Evolutionary conservation across 2,113 vertebrate genomes (phyloP).

Genomic region (Alligator mississippiensis): DNA sequence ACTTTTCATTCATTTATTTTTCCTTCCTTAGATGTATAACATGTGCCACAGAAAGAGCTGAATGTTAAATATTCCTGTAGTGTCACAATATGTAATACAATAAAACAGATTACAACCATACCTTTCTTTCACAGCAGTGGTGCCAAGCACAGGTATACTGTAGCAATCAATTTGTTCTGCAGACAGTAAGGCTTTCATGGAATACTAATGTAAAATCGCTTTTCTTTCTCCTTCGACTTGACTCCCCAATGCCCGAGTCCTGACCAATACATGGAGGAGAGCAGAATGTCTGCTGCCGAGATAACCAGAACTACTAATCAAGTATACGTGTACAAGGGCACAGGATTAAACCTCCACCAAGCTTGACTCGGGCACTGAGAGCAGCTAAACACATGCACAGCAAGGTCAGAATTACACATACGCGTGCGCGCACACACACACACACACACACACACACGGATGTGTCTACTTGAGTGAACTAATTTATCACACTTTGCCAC

Average conservation of each 20-base stretch:
- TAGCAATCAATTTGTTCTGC: slow-evolving; percentile 98
- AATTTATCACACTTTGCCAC: slow-evolving; percentile 85
- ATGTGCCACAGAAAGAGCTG: slow-evolving; percentile 65
- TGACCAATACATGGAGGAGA: slow-evolving; percentile 89
- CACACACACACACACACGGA: slow-evolving; percentile 47
- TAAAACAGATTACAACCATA: slow-evolving; percentile 90
- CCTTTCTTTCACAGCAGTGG: slow-evolving; percentile 92
- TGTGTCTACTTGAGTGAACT: slow-evolving; percentile 76
- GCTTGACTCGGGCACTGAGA: slow-evolving; percentile 85
- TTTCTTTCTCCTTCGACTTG: slow-evolving; percentile 88
- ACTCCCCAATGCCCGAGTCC: slow-evolving; percentile 89
- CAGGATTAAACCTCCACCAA: slow-evolving; percentile 91
- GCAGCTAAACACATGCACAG: slow-evolving; percentile 80
- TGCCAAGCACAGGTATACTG: slow-evolving; percentile 96
- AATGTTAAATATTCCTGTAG: slow-evolving; percentile 81
- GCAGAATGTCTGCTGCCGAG: slow-evolving; percentile 90
- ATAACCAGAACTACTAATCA: slow-evolving; percentile 97
- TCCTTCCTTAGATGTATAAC: slow-evolving; percentile 66
- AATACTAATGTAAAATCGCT: slow-evolving; percentile 93
- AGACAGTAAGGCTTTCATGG: slow-evolving; percentile 90
- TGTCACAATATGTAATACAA: slow-evolving; percentile 84
- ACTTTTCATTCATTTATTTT: slow-evolving; percentile 78
- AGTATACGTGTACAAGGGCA: slow-evolving; percentile 90
- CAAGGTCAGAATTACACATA: slow-evolving; percentile 81
- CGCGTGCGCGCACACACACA: slow-evolving; percentile 69